phyloP scores from a whole-genome alignment of 1,140 invertebrate genomes.

The Leguminivora glycinivorella region DNA sequence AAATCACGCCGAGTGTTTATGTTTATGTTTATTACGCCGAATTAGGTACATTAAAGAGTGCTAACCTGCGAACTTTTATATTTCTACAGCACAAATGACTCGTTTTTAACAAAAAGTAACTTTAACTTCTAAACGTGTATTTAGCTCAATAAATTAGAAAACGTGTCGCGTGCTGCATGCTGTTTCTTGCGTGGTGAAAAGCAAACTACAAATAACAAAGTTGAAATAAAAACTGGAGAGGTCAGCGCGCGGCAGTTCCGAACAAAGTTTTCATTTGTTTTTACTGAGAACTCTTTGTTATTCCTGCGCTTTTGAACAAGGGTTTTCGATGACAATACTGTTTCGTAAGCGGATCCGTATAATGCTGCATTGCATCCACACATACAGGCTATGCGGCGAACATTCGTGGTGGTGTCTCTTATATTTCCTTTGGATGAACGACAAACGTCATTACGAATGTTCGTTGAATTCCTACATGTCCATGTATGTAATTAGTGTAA shows the following conservation, averaged over 20 bases:
- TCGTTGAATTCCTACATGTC: too few species aligned
- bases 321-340: background rate
- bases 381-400: too few species aligned
- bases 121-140: background rate
- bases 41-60: too few species aligned
- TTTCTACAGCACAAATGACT: too few species aligned
- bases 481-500: too few species aligned
- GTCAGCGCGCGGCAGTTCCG: slow-evolving; percentile 10
- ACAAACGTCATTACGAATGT: too few species aligned
- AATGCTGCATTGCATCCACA: too few species aligned
- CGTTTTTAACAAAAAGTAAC: background rate
- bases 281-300: slow-evolving; percentile 1
- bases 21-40: too few species aligned
- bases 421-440: too few species aligned
- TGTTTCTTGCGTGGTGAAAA: slow-evolving; percentile 16
- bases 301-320: background rate
- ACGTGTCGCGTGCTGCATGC: background rate
- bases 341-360: background rate
- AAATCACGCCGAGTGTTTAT: too few species aligned
- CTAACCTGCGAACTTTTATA: too few species aligned
- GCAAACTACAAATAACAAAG: slow-evolving; percentile 15
- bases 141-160: slow-evolving; percentile 17
- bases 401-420: too few species aligned
- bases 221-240: slow-evolving; percentile 3
- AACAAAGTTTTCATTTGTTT: slow-evolving; percentile 13